Evolutionary conservation across 2,888 invertebrate species (phyloP).

Genomic region (Limnephilus lunatus): DNA sequence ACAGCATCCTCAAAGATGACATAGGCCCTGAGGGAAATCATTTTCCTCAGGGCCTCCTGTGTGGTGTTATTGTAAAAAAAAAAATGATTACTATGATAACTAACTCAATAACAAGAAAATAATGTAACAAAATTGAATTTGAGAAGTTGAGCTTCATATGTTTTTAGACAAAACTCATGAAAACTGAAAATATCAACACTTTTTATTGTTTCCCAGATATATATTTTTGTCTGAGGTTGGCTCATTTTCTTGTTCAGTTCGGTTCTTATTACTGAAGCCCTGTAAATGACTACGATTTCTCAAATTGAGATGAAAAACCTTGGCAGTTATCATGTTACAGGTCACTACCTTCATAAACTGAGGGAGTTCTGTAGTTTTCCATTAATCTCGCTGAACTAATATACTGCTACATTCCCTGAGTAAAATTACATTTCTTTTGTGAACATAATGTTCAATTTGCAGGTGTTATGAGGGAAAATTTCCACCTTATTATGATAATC

Average conservation of each 20-base stretch:
- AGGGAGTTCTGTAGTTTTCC: not conserved
- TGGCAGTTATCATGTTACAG: not conserved
- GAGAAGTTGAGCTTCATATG: too few relatives aligned
- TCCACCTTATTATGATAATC: not conserved
- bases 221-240: not conserved
- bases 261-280: not conserved
- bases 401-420: not conserved
- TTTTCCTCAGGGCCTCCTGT: too few relatives aligned
- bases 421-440: not conserved
- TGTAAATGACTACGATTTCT: not conserved
- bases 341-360: not conserved
- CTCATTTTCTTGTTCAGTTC: not conserved
- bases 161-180: too few relatives aligned
- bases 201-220: not conserved
- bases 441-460: not conserved
- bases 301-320: not conserved
- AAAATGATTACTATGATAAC: too few relatives aligned
- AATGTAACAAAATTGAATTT: too few relatives aligned
- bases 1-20: too few relatives aligned
- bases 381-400: not conserved
- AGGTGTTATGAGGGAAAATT: constrained; percentile 3
- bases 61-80: too few relatives aligned
- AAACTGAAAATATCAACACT: too few relatives aligned
- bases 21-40: too few relatives aligned
- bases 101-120: too few relatives aligned